A percentile compares a stretch with the other conserved stretches of the same genome.
Conservation (phyloP, 2,113 vertebrate genomes). For the Natator depressus region DNA sequence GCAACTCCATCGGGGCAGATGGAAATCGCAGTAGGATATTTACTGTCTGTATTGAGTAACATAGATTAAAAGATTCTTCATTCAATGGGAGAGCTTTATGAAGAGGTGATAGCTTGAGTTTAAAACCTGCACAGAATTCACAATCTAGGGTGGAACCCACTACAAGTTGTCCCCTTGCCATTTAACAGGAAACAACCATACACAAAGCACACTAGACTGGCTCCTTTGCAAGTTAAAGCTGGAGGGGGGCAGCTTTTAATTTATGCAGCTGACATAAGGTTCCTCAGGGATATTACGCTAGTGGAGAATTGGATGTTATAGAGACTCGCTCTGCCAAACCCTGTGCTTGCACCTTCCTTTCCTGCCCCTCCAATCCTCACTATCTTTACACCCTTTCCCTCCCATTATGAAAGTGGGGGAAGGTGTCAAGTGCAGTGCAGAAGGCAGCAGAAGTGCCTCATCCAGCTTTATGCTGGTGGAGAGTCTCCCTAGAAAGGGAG, state of each 20-base stretch:
- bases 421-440: neutral
- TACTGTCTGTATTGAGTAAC: neutral
- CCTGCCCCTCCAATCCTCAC: neutral
- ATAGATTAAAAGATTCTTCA: neutral
- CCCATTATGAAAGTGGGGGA: neutral
- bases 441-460: neutral
- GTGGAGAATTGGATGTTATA: too few species aligned
- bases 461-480: neutral
- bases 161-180: neutral
- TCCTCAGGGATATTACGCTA: neutral
- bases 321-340: neutral
- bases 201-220: neutral
- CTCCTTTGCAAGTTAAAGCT: neutral
- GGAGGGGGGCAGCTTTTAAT: neutral
- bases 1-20: neutral
- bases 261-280: neutral
- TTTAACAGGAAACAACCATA: neutral
- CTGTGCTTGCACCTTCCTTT: neutral
- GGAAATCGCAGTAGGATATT: neutral
- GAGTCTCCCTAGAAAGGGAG: accelerated
- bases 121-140: neutral
- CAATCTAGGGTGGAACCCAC: neutral
- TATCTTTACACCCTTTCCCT: neutral
- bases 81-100: neutral
- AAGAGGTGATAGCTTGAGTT: neutral